Evolutionary conservation across 2,888 invertebrate genomes (phyloP).

Genomic region (Gryllus longicercus): DNA sequence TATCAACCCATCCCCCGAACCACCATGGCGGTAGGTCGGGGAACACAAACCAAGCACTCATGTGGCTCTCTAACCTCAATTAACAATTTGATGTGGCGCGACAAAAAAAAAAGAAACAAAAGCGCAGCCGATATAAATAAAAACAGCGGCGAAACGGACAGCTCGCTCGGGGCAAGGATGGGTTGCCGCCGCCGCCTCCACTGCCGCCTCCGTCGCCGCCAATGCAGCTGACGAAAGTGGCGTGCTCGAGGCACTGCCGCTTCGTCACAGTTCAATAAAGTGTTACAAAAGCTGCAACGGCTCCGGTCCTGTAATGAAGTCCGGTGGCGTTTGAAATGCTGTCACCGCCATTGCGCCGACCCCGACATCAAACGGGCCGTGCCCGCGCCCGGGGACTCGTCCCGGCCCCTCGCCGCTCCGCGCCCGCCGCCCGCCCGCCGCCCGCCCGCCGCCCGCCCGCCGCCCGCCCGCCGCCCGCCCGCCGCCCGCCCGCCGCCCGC

Average conservation of each 20-base stretch:
- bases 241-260: background rate
- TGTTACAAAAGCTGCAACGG: slow-evolving; percentile 8
- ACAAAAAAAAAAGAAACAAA: too few species aligned
- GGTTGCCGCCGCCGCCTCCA: background rate
- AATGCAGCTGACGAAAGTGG: slow-evolving; percentile 17
- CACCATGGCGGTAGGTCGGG: too few species aligned
- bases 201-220: background rate
- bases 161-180: too few species aligned
- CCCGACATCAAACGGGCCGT: background rate
- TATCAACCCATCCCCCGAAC: too few species aligned
- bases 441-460: too few species aligned
- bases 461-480: too few species aligned
- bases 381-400: background rate
- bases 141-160: too few species aligned
- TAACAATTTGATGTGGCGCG: too few species aligned
- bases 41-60: too few species aligned
- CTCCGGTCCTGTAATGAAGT: background rate
- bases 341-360: background rate
- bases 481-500: too few species aligned
- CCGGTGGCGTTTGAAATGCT: slow-evolving; percentile 17
- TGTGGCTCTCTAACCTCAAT: too few species aligned
- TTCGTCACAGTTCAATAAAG: background rate
- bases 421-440: background rate
- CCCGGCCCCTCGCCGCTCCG: background rate
- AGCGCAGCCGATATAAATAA: too few species aligned